Evolutionary conservation across 2,113 vertebrate species (phyloP), one percentile per base, ranked within the genome.

Genomic region (Salvelinus fontinalis): DNA sequence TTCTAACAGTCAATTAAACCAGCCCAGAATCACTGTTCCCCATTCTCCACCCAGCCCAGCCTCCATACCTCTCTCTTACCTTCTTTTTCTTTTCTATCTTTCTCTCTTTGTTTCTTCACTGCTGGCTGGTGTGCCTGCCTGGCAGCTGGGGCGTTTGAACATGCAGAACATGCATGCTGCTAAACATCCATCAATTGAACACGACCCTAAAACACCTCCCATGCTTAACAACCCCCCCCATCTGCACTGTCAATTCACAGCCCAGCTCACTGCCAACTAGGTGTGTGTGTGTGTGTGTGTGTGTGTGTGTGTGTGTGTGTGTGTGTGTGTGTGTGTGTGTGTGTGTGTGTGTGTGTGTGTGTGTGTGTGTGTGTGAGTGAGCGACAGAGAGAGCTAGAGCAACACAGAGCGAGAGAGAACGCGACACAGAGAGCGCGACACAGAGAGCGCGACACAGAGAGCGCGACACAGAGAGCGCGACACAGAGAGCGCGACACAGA

Each of bases 111-210:
- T 16, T 31, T 14, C 16, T 9, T 29, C 67, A 79, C 48, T 4
- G 14, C 39, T 69, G 49, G 49, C 29, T 73, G 9, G n/a, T 26
- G 24, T 51, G 49, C 14, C 44, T 54, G 11, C 2, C 31, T 34
- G 73, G 27, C 73, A 27, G 39, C 73, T 26, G 73, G 22, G 62
- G 22, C 39, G 20, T 84, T 82, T 86, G 90, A 93, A 92, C 87
- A 89, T 83, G 89, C 88, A 90, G 85, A 94, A 90, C 87, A 83
- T 83, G 90, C 89, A 92, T 79, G 80, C 79, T 26, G 78, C 83
- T 86, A 90, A 83, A 81, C 89, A 93, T 93, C 86, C 84, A 92
- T 93, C 92, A 93, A 29, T 67, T 44, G 75, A 0, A 0, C 6
- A 12, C 82, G 76, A 77, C 75, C 20, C 49, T 70, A 65, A 84